Evolutionary conservation across 2,888 invertebrate genomes (phyloP).

Genomic region (Dryomyza anilis): DNA sequence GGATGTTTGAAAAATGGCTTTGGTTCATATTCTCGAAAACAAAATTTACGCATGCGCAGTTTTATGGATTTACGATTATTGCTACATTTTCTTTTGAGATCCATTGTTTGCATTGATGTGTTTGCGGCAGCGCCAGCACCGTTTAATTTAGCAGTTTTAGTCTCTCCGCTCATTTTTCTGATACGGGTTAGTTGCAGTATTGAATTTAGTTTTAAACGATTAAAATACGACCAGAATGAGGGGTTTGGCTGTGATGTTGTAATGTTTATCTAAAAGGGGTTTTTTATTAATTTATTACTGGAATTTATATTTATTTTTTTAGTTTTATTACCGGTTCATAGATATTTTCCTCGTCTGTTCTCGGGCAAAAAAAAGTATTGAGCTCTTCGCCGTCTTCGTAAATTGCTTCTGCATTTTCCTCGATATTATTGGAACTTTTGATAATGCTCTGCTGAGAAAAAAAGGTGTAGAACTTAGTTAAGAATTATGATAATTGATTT

Average conservation of each 20-base stretch:
- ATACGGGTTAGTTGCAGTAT: slow-evolving; percentile 43
- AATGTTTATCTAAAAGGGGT: slow-evolving; percentile 45
- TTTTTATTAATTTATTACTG: no score
- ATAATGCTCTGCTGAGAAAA: no score
- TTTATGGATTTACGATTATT: slow-evolving; percentile 44
- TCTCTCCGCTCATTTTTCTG: slow-evolving; percentile 25
- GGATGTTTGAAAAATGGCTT: slow-evolving; percentile 28
- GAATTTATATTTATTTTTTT: no score
- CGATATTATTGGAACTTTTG: neutral
- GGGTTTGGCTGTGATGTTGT: slow-evolving; percentile 37
- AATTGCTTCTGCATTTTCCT: slow-evolving; percentile 29
- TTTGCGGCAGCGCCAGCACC: no score
- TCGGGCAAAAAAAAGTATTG: no score
- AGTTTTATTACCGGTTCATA: slow-evolving; percentile 48
- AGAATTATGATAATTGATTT: no score
- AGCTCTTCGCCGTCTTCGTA: slow-evolving; percentile 44
- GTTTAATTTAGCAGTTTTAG: no score
- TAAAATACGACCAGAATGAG: slow-evolving; percentile 47
- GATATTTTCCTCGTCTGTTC: slow-evolving; percentile 51
- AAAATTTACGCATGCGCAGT: slow-evolving; percentile 46
- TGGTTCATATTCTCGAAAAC: slow-evolving; percentile 37
- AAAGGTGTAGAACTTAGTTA: no score
- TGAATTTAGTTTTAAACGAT: slow-evolving; percentile 45
- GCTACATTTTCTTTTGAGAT: neutral
- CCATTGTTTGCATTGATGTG: neutral